Conservation (phyloP, 2,888 invertebrate species). For the Dicyrtomina minuta region DNA sequence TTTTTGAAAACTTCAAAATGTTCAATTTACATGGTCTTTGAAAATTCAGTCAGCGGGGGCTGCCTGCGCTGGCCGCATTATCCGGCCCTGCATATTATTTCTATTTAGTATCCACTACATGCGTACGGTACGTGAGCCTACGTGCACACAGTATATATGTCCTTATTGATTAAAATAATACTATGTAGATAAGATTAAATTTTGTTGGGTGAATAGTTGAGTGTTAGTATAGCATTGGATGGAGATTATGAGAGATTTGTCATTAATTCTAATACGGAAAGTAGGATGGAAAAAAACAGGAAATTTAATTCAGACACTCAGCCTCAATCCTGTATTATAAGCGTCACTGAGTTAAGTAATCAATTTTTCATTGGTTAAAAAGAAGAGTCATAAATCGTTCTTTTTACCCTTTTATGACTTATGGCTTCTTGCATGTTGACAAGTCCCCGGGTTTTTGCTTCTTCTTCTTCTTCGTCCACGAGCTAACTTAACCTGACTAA, state of each 20-base stretch:
- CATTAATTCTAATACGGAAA: slow-evolving; percentile 7
- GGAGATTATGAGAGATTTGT: background rate
- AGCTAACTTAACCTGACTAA: slow-evolving; percentile 19
- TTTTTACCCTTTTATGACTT: slow-evolving; percentile 13
- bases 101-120: too few relatives aligned
- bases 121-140: too few relatives aligned
- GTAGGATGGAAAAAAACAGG: background rate
- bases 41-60: too few relatives aligned
- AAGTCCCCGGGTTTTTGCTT: too few relatives aligned
- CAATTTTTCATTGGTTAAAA: slow-evolving; percentile 28
- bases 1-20: too few relatives aligned
- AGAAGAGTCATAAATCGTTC: slow-evolving; percentile 23
- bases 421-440: slow-evolving; percentile 25
- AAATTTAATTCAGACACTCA: slow-evolving; percentile 2
- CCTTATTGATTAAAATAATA: too few relatives aligned
- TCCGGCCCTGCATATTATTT: too few relatives aligned
- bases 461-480: background rate
- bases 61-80: too few relatives aligned
- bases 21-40: too few relatives aligned
- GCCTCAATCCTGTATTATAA: slow-evolving; percentile 17
- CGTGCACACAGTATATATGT: too few relatives aligned
- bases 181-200: too few relatives aligned
- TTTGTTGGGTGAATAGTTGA: background rate
- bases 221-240: background rate
- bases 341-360: slow-evolving; percentile 20